Base-by-base conservation (phyloP, 2,113 vertebrate genomes). In the Climacteris rufus region DNA sequence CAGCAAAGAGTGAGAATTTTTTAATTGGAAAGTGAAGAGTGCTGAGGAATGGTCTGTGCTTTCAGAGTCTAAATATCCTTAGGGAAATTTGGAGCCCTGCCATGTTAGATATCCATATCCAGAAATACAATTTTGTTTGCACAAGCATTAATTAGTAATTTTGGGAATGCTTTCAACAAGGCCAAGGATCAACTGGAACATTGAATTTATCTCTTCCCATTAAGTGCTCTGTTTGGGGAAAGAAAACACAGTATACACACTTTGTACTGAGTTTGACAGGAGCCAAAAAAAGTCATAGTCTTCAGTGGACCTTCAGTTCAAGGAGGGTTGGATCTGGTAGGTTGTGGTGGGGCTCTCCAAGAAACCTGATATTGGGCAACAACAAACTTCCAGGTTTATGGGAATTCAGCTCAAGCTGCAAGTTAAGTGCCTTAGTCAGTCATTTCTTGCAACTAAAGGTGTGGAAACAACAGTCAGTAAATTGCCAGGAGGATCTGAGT, bases 101-200 rank as follows among this genome's bases (percentile, higher is more conserved):
- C 75, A 71, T n/a, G 40, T 76, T 78, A 81, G 39, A 78, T 60
- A 94, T 52, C 90, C 74, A 69, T 79, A 90, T 30, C 56, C 77
- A 94, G 64, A 92, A 96, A 88, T 45, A 77, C 50, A 76, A 76
- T 94, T 95, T 94, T 71, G 69, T 69, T 81, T 87, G 25, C 63
- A 72, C 30, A 76, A 91, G 49, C 66, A 70, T 72, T 94, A 77
- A 80, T 88, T 93, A 85, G 28, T 71, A 74, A 66, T 64, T 90
- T 94, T 25, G 63, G 44, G 40, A 87, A 65, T 37, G 44, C 63
- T 91, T 93, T 93, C 70, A 83, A 27, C 35, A 71, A 87, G 64
- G 74, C 24, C 57, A 69, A 20, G 53, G 53, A 88, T 64, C 5
- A 1, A 52, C 53, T 61, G 61, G 69, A 79, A 54, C 70, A 21